phyloP scores from a whole-genome alignment of 1,140 invertebrate genomes.

The Campoletis sonorensis region DNA sequence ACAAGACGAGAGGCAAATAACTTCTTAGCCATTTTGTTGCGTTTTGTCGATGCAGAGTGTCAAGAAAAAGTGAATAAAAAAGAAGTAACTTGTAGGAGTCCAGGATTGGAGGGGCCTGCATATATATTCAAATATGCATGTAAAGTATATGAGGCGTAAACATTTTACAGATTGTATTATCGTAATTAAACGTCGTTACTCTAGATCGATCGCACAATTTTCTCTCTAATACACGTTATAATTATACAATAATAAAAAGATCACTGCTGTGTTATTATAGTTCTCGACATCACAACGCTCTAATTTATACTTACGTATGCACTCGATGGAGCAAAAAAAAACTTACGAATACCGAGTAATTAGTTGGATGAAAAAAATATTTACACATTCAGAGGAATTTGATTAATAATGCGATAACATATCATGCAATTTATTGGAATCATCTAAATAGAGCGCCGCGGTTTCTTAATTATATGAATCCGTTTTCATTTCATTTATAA shows the following conservation, averaged over 20 bases:
- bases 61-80: not conserved
- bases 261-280: too few relatives aligned
- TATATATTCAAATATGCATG: not conserved
- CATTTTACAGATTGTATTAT: conserved; percentile 44
- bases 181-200: conserved; percentile 50
- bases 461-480: too few relatives aligned
- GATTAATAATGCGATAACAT: conserved; percentile 2
- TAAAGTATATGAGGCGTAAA: not conserved
- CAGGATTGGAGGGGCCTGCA: not conserved
- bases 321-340: not conserved
- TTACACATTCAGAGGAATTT: not conserved
- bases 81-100: not conserved
- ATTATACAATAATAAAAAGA: not conserved
- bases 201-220: not conserved
- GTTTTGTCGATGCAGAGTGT: not conserved
- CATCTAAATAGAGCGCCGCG: too few relatives aligned
- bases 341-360: not conserved
- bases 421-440: not conserved
- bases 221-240: not conserved
- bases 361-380: not conserved
- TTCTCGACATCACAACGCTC: too few relatives aligned
- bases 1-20: conserved; percentile 1
- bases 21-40: not conserved
- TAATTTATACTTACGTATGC: not conserved
- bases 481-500: too few relatives aligned